Evolutionary conservation across 2,113 vertebrate species (phyloP).

Genomic region (Sapajus apella): DNA sequence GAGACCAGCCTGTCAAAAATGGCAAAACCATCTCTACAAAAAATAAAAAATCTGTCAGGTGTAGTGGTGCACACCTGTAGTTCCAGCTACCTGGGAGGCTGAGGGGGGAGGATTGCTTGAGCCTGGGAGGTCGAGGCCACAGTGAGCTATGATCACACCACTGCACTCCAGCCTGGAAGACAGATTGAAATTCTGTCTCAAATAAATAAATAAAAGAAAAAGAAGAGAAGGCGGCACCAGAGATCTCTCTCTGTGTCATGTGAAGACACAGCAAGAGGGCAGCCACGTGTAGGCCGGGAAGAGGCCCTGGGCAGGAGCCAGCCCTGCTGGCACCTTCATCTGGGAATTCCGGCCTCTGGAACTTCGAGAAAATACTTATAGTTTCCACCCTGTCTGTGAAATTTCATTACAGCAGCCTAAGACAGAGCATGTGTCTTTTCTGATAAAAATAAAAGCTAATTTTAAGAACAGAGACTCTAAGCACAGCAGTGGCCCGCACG

Average conservation of each 20-base stretch:
- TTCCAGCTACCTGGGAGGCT: too few relatives aligned
- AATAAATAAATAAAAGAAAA: too few relatives aligned
- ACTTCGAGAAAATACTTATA: rapidly evolving
- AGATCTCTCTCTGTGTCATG: not conserved
- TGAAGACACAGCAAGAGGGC: rapidly evolving
- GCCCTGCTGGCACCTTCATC: rapidly evolving
- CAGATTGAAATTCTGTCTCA: too few relatives aligned
- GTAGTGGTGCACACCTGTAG: too few relatives aligned
- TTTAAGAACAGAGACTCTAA: not conserved
- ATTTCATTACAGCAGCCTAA: rapidly evolving
- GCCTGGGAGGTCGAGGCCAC: too few relatives aligned
- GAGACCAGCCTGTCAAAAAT: too few relatives aligned
- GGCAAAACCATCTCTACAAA: too few relatives aligned
- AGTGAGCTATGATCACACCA: too few relatives aligned
- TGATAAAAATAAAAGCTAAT: not conserved
- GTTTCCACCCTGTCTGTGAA: rapidly evolving
- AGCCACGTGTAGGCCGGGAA: not conserved
- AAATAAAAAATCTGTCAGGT: too few relatives aligned
- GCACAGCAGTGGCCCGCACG: rapidly evolving
- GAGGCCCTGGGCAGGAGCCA: not conserved
- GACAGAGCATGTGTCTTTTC: not conserved
- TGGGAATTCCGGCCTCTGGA: not conserved
- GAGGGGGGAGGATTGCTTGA: too few relatives aligned
- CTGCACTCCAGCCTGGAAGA: too few relatives aligned
- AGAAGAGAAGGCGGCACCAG: not conserved